These are phyloP conservation scores for Lamproptera curius DNA, from an alignment of 2,888 invertebrate genomes.

Conservation along the genomic window DNA sequence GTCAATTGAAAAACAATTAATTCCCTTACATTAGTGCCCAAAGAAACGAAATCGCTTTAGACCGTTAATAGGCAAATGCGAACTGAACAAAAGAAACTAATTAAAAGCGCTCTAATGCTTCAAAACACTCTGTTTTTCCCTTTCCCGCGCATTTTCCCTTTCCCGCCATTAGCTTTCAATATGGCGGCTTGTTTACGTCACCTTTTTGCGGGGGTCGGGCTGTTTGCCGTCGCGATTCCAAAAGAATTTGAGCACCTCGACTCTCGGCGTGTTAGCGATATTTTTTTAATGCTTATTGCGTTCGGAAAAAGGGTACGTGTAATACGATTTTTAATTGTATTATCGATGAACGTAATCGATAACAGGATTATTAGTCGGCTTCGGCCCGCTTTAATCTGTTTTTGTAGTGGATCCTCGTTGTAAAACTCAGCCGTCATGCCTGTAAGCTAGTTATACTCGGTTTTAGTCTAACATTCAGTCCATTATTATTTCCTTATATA, in stretches of 20 bases:
- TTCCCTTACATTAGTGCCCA: slow-evolving; percentile 18
- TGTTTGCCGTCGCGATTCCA: slow-evolving; percentile 26
- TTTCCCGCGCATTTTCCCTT: slow-evolving; percentile 19
- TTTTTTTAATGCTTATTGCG: background rate
- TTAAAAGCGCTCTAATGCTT: slow-evolving; percentile 27
- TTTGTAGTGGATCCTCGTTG: no score
- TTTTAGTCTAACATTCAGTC: no score
- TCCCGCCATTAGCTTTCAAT: slow-evolving; percentile 19
- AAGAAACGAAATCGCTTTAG: slow-evolving; percentile 13
- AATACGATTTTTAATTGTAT: no score
- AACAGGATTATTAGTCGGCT: no score
- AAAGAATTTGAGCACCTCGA: slow-evolving; percentile 2
- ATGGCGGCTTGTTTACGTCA: slow-evolving; percentile 35
- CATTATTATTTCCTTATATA: no score
- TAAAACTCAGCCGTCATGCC: no score
- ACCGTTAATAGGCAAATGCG: slow-evolving; percentile 25
- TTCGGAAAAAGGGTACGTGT: no score
- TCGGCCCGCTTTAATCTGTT: no score
- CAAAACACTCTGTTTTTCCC: slow-evolving; percentile 27
- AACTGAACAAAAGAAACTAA: slow-evolving; percentile 26
- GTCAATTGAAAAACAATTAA: no score
- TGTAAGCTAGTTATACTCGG: no score
- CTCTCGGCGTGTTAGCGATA: background rate
- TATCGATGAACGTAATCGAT: no score
- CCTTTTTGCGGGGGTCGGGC: slow-evolving; percentile 25